A percentile compares a stretch with the other conserved stretches of the same genome.
phyloP scores from a whole-genome alignment of 2,888 invertebrate species.

The Tiphia femorata region DNA sequence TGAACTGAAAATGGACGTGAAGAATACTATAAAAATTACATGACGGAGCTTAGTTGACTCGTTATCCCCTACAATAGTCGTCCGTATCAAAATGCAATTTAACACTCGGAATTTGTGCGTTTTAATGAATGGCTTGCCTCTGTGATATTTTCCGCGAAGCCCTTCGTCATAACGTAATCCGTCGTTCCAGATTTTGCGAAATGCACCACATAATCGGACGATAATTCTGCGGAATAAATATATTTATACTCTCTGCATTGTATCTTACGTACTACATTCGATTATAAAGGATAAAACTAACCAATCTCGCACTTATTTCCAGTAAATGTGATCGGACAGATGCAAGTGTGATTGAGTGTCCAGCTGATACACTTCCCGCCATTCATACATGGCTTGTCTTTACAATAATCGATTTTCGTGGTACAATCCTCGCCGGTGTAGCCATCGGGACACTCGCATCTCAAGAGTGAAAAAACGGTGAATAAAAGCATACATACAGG shows the following conservation, averaged over 20 bases:
- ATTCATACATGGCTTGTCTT: conserved; percentile 64
- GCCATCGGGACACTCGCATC: conserved; percentile 73
- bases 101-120: neutral
- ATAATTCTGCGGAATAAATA: conserved; percentile 56
- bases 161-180: conserved; percentile 73
- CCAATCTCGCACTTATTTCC: conserved; percentile 71
- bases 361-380: conserved; percentile 68
- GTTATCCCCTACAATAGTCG: too few relatives aligned
- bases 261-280: neutral
- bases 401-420: conserved; percentile 68
- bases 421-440: conserved; percentile 71
- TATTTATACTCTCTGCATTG: neutral
- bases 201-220: conserved; percentile 72
- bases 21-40: neutral
- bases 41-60: neutral
- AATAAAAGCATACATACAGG: too few relatives aligned
- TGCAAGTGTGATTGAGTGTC: conserved; percentile 67
- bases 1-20: conserved; percentile 65
- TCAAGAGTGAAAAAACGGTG: conserved; percentile 39
- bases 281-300: conserved; percentile 6
- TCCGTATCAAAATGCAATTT: too few relatives aligned
- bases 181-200: conserved; percentile 73
- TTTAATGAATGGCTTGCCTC: conserved; percentile 62
- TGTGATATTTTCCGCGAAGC: conserved; percentile 68
- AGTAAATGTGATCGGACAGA: conserved; percentile 70